A percentile compares a stretch with the other conserved stretches of the same genome.
These are phyloP conservation scores for Rhinichthys klamathensis DNA, from an alignment of 2,113 vertebrate genomes.

Conservation along the genomic window DNA sequence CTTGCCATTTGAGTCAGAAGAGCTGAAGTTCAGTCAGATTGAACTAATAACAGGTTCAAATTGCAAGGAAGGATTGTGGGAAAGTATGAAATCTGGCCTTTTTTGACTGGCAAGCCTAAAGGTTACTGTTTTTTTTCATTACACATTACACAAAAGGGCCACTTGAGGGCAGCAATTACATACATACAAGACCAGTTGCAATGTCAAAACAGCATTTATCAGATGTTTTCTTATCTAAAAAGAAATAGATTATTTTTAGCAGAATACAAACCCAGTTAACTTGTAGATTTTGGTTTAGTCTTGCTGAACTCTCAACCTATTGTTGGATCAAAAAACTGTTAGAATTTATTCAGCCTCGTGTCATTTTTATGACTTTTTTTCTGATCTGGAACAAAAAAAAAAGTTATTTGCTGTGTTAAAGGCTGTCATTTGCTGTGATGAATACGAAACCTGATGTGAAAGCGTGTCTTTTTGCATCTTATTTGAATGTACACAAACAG, in stretches of 20 bases:
- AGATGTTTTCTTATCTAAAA: neutral
- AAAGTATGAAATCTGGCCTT: no score
- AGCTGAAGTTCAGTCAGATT: neutral
- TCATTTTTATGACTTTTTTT: neutral
- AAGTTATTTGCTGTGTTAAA: neutral
- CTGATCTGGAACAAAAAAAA: neutral
- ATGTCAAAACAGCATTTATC: neutral
- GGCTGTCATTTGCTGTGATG: neutral
- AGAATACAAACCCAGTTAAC: neutral
- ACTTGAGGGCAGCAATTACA: constrained; percentile 44
- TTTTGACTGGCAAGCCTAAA: neutral
- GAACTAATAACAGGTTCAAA: neutral
- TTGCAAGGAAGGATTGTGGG: neutral
- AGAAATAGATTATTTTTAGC: neutral
- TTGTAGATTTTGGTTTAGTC: neutral
- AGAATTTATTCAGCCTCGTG: neutral
- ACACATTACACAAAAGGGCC: neutral
- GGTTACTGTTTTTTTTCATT: neutral
- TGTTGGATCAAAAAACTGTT: neutral
- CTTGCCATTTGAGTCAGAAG: neutral
- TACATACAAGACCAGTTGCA: neutral
- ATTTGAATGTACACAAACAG: no score
- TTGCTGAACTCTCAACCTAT: neutral
- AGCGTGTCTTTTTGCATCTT: no score
- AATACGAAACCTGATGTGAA: no score